Conservation (phyloP, 2,888 invertebrate genomes). For the Pammene aurita region DNA sequence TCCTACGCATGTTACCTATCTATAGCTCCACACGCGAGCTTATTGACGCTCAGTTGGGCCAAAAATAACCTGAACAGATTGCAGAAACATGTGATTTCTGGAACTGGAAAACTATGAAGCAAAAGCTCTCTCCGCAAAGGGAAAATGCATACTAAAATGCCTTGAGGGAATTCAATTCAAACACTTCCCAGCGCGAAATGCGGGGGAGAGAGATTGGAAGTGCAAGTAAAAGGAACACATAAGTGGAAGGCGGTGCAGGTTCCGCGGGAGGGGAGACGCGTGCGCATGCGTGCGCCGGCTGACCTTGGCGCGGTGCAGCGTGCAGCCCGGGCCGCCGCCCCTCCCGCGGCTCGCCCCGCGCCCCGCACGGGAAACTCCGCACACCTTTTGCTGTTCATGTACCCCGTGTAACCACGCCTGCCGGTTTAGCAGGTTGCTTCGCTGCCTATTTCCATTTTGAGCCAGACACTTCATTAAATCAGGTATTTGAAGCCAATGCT, state of each 20-base stretch:
- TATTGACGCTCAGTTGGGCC: conserved; percentile 48
- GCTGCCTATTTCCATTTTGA: conserved; percentile 75
- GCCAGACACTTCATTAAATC: conserved; percentile 57
- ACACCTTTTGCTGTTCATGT: conserved; percentile 60
- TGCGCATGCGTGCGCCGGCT: conserved; percentile 79
- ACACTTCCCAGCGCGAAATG: conserved; percentile 47
- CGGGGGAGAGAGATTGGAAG: conserved; percentile 57
- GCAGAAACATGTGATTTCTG: conserved; percentile 49
- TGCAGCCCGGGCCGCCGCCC: conserved; percentile 64
- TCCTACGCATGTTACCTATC: conserved; percentile 57
- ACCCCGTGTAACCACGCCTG: conserved; percentile 70
- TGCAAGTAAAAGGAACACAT: conserved; percentile 69
- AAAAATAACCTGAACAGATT: conserved; percentile 48
- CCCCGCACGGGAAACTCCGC: conserved; percentile 57
- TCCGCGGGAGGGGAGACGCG: conserved; percentile 48
- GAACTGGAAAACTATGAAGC: conserved; percentile 44
- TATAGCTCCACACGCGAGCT: conserved; percentile 42
- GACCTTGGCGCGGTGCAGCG: conserved; percentile 82
- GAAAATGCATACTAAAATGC: conserved; percentile 21
- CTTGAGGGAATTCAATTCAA: conserved; percentile 20
- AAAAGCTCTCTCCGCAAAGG: conserved; percentile 41
- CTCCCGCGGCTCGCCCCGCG: conserved; percentile 46
- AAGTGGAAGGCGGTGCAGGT: conserved; percentile 61
- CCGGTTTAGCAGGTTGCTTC: conserved; percentile 78
- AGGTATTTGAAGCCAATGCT: conserved; percentile 41